Evolutionary conservation across 1,140 invertebrate species (phyloP), one percentile per base, ranked within the genome.

Genomic region (Camponotus pennsylvanicus): DNA sequence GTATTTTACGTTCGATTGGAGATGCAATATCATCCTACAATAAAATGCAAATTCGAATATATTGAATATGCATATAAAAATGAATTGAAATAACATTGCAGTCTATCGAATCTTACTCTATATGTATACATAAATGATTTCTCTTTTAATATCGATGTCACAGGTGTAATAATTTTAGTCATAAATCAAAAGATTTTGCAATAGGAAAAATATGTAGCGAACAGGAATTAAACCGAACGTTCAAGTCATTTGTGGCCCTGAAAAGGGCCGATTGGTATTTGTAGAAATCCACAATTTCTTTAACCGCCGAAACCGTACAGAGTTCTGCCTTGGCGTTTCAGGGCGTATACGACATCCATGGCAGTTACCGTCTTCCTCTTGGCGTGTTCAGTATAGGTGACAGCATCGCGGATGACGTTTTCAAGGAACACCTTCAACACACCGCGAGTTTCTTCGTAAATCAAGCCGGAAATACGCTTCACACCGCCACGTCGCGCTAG

Each of bases 261-360:
- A 90, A 86, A 90, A 90, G 89, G 89, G 78, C 89, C 89, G 89
- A 64, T 90, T 77, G 49, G 18, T 89, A 32, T 21, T 40, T 15
- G 27, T 2, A 0, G 2, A 0, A 11, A 8, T 59, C 45, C 18
- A 52, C 18, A 0, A 34, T 1, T 9, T 27, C 27, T 13, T 90
- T 90, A 90, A 86, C 88, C 89, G 0, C 89, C 89, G 18, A 90
- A 90, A 3, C 89, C 89, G 32, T 90, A 90, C 0, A 90, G 89
- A 3, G 89, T 90, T 86, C 89, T 88, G n/a, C 89, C 89, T 88
- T 90, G 88, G 6, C 89, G 75, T 13, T 90, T 90, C 77, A 90
- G 32, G 11, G 89, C 89, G 64, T 90, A 90, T 1, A 90, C 89
- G 8, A 90, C 89, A 8, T 90, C 89, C 89, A 90, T 90, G 13